phyloP scores from a whole-genome alignment of 2,888 invertebrate genomes.

The Pandemis heparana region DNA sequence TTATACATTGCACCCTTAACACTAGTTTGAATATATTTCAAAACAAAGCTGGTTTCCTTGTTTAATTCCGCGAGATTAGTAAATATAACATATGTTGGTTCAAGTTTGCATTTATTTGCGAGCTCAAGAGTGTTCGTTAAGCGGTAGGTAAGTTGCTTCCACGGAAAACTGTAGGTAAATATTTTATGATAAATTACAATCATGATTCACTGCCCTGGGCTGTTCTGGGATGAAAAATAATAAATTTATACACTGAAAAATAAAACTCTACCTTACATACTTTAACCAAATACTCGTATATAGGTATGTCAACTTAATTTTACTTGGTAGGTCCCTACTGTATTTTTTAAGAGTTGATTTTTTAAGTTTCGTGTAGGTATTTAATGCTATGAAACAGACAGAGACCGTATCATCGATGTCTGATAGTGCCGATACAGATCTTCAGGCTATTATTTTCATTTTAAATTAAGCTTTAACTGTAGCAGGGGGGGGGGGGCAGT shows the following conservation, averaged over 20 bases:
- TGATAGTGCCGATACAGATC: too few species aligned
- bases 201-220: neutral
- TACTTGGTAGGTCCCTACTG: neutral
- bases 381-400: too few species aligned
- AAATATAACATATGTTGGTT: neutral
- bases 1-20: too few species aligned
- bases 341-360: too few species aligned
- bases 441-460: too few species aligned
- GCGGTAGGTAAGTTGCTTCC: neutral
- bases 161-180: neutral
- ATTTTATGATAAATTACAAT: neutral
- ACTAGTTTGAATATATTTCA: too few species aligned
- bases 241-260: neutral
- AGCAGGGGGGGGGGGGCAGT: too few species aligned
- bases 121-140: neutral
- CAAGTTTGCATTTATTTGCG: neutral
- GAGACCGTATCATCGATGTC: too few species aligned
- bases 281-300: neutral
- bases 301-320: neutral
- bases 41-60: neutral
- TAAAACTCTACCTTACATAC: neutral
- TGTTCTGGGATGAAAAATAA: neutral
- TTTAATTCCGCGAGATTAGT: neutral
- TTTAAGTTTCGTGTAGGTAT: too few species aligned
- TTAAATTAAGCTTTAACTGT: too few species aligned